Evolutionary conservation across 2,888 invertebrate species (phyloP).

Genomic region (Nemapogon koenigi): DNA sequence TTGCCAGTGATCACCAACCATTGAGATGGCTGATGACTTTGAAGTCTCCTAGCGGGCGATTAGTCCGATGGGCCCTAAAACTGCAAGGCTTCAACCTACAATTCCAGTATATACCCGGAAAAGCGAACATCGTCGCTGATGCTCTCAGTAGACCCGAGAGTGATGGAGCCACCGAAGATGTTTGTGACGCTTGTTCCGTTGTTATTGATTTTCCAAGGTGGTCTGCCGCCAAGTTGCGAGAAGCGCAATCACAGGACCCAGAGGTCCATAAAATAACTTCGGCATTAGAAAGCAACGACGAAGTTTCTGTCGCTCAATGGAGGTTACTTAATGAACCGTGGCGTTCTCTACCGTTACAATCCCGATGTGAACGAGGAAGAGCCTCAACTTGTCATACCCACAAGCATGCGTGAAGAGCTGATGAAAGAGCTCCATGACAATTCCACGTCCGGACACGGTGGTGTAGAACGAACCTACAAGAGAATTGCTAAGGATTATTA

Average conservation of each 20-base stretch:
- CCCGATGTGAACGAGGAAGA: constrained; percentile 8
- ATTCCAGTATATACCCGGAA: no score
- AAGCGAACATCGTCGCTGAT: no score
- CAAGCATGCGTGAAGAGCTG: background rate
- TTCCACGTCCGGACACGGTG: constrained; percentile 17
- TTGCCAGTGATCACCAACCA: no score
- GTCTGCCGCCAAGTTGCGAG: no score
- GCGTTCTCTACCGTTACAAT: constrained; percentile 5
- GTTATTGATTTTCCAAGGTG: constrained; percentile 6
- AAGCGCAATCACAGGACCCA: constrained; percentile 7
- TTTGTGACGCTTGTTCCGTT: constrained; percentile 1
- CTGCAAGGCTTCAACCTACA: no score
- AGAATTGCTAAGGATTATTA: constrained; percentile 15
- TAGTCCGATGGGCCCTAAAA: no score
- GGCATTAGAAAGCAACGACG: constrained; percentile 3
- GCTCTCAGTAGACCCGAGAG: background rate
- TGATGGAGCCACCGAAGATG: no score
- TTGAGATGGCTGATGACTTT: no score
- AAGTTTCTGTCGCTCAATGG: background rate
- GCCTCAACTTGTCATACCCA: constrained; percentile 10
- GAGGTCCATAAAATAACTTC: constrained; percentile 8
- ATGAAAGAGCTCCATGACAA: background rate
- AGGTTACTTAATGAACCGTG: constrained; percentile 8
- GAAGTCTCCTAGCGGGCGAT: no score
- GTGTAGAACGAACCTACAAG: constrained; percentile 12